Evolutionary conservation across 2,888 invertebrate genomes (phyloP), one percentile per base, ranked within the genome.

Genomic region (Pseudeuparius sepicola): DNA sequence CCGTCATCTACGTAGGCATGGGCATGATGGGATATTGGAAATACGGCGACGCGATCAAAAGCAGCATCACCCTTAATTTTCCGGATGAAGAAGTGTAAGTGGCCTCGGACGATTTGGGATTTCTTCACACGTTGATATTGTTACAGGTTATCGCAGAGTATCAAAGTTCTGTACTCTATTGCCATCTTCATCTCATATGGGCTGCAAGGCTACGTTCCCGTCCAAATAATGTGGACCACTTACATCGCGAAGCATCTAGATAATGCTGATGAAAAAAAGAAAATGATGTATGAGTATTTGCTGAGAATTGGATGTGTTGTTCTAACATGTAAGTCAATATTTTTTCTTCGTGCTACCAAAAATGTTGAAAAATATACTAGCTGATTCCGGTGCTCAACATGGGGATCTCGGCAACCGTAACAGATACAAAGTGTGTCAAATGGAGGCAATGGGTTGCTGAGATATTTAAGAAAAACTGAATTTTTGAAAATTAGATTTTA

Each of bases 151-250:
- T 75, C 79, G 2, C 75, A 77, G 54, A 61, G 64, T 5, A 72
- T 78, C 2, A 73, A 73, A 49, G 49, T 73, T 2, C 64, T 75
- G 47, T 74, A 80, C 42, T 73, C 78, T 0, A 40, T 75, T 2
- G 76, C 80, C 2, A 81, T 92, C 42, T 84, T 81, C 52, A 73
- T 89, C 35, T 80, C 87, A 0, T 88, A 85, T 55, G 85, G 84
- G 1, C 68, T 93, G 3, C 89, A 92, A 66, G 84, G 87, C 49
- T 92, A 85, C 59, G 90, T 92, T 2, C 88, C 89, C 1, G 77
- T 89, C 44, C 75, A 77, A 44, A 83, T 90, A 31, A 63, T 88
- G 13, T 86, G 82, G 81, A 59, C 59, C 26, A 63, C 60, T 17
- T 64, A 64, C 37, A 55, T 64, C 24, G 48, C 53, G 7, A 60